phyloP scores from a whole-genome alignment of 2,113 vertebrate species.

The Tor tambroides region DNA sequence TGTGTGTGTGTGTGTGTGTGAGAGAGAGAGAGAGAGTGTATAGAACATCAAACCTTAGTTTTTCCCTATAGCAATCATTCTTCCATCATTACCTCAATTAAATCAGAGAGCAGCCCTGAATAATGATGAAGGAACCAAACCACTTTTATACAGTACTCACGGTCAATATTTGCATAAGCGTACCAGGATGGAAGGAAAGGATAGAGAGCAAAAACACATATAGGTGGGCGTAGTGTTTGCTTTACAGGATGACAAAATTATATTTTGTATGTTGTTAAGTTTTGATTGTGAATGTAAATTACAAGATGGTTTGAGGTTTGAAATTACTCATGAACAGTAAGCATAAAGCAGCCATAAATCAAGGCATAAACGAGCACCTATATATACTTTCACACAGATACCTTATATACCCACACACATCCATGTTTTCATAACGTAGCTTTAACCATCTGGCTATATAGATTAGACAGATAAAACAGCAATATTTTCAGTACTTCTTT shows the following conservation, averaged over 20 bases:
- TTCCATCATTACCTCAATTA: conserved; percentile 27
- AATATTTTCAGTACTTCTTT: conserved; percentile 17
- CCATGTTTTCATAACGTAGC: not conserved
- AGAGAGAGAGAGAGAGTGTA: too few relatives aligned
- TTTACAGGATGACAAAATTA: conserved; percentile 9
- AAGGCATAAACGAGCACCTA: not conserved
- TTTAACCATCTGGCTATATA: conserved; percentile 22
- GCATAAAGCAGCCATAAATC: conserved; percentile 13
- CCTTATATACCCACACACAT: not conserved
- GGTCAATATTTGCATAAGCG: conserved; percentile 3
- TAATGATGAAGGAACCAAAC: not conserved
- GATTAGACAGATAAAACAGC: conserved; percentile 13
- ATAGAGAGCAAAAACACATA: not conserved
- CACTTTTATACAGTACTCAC: not conserved
- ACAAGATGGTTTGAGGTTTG: conserved; percentile 11
- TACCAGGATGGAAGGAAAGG: not conserved
- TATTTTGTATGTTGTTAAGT: conserved; percentile 12
- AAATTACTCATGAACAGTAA: conserved; percentile 2
- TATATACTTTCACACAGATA: conserved; percentile 13
- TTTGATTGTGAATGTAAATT: conserved; percentile 30
- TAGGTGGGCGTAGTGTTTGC: not conserved
- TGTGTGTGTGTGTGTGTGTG: not conserved
- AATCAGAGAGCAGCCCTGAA: conserved; percentile 19
- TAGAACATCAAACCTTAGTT: not conserved
- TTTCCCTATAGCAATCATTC: conserved; percentile 3